Base-by-base conservation (phyloP, 2,797 vertebrate species). In the Poeciliopsis infans region DNA sequence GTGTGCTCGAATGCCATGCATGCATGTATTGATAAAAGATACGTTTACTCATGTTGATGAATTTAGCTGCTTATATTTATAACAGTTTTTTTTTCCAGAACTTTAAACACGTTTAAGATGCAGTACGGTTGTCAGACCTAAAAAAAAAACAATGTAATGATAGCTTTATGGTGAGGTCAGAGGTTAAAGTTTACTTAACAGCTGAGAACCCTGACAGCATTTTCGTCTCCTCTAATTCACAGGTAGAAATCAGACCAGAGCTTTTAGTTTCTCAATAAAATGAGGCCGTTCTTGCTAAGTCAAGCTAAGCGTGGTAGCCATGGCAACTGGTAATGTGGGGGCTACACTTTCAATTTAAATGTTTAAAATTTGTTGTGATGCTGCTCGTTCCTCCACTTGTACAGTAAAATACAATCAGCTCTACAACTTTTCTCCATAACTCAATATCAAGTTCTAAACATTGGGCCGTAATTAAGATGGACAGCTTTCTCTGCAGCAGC, bases 1-100 rank as follows among this genome's bases (percentile, higher is more conserved):
- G 73, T 66, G 84, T 69, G 64, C 77, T 70, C 66, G 71, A 79
- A 78, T 80, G 86, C 72, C 45, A 69, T 82, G 88, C 83, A 85
- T 87, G 83, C 75, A 87, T 80, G 80, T 87, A 81, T 84, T 82
- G 83, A 85, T 83, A 28, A 70, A 68, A 76, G 76, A 87, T 71
- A 72, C 76, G 33, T 76, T 70, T 72, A 53, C 72, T 78, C n/a
- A 72, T 76, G 80, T 84, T 81, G 51, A 83, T 77, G 70, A 86
- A 46, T 69, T 87, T 77, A 81, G 68, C 57, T 47, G 39, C 82
- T 84, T 75, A 74, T 72, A 28, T 83, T 43, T 15, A 33, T 66
- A 68, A 25, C 33, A 73, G 66, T 46, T 18, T 12, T 20, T 5
- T 39, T 41, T 41, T 1, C 11, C 15, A 57, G 49, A 68, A 68